Evolutionary conservation across 2,888 invertebrate species (phyloP).

Genomic region (Stictocephala bisonia): DNA sequence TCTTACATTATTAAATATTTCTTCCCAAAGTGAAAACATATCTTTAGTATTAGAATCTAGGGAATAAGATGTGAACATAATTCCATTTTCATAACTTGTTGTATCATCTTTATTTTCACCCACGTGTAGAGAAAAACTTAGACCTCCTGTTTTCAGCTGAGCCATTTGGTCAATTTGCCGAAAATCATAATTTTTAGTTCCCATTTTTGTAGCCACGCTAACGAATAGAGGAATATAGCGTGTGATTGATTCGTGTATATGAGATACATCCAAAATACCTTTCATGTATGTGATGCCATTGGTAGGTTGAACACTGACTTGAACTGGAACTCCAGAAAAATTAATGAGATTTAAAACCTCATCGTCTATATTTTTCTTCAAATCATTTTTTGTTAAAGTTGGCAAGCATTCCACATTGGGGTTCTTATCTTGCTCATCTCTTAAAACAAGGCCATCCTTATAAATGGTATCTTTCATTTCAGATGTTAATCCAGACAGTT

Average conservation of each 20-base stretch:
- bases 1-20: slow-evolving; percentile 78
- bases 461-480: slow-evolving; percentile 75
- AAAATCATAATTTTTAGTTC: slow-evolving; percentile 82
- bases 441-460: slow-evolving; percentile 76
- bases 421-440: slow-evolving; percentile 75
- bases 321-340: slow-evolving; percentile 71
- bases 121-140: slow-evolving; percentile 75
- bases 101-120: slow-evolving; percentile 77
- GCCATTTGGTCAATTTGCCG: slow-evolving; percentile 81
- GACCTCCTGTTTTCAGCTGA: slow-evolving; percentile 73
- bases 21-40: slow-evolving; percentile 86
- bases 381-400: slow-evolving; percentile 80
- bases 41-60: slow-evolving; percentile 81
- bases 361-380: slow-evolving; percentile 74
- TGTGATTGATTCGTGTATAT: slow-evolving; percentile 75
- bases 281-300: slow-evolving; percentile 92
- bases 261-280: slow-evolving; percentile 77
- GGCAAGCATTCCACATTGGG: slow-evolving; percentile 83
- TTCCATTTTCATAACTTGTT: slow-evolving; percentile 78
- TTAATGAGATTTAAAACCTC: slow-evolving; percentile 66
- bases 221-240: slow-evolving; percentile 85
- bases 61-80: slow-evolving; percentile 80
- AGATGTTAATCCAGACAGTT: slow-evolving; percentile 71
- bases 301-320: slow-evolving; percentile 84
- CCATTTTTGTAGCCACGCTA: slow-evolving; percentile 83